Conservation (phyloP, 2,888 invertebrate genomes). For the Zhuqinia jingwanae region DNA sequence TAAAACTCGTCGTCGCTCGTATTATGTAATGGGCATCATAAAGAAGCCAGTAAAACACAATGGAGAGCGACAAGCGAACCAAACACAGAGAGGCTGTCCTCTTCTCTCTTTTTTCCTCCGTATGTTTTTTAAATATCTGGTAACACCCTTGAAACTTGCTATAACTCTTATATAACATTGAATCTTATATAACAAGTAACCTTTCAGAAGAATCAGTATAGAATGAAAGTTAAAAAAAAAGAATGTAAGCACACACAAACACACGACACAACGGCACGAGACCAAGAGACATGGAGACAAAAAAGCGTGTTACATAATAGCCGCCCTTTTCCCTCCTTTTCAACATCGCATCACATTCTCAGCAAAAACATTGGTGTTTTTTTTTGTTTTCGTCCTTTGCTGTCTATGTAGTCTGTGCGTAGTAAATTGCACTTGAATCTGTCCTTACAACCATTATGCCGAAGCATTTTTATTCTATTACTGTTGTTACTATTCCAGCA, state of each 20-base stretch:
- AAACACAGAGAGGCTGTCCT: not conserved
- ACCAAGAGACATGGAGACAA: not conserved
- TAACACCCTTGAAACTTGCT: slow-evolving; percentile 1
- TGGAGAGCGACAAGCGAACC: slow-evolving; percentile 14
- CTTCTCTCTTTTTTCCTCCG: too few relatives aligned
- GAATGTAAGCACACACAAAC: not conserved
- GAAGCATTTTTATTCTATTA: slow-evolving; percentile 28
- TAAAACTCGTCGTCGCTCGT: slow-evolving; percentile 65
- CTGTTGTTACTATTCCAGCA: not conserved
- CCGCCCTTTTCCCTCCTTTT: slow-evolving; percentile 15
- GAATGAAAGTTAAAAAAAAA: slow-evolving; percentile 1
- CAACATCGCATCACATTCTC: slow-evolving; percentile 21
- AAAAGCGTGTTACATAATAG: slow-evolving; percentile 46
- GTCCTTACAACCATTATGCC: slow-evolving; percentile 35
- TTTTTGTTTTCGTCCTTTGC: not conserved
- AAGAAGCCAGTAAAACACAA: slow-evolving; percentile 59
- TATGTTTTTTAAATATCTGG: slow-evolving; percentile 23
- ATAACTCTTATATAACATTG: not conserved
- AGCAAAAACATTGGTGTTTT: slow-evolving; percentile 36
- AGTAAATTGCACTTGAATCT: slow-evolving; percentile 45
- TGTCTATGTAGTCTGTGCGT: not conserved
- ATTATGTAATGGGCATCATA: slow-evolving; percentile 69
- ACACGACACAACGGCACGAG: slow-evolving; percentile 21
- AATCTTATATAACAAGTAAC: not conserved
- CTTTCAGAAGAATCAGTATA: slow-evolving; percentile 8